These are phyloP conservation scores for Onthophagus taurus DNA, from an alignment of 1,140 invertebrate genomes.

Conservation along the genomic window DNA sequence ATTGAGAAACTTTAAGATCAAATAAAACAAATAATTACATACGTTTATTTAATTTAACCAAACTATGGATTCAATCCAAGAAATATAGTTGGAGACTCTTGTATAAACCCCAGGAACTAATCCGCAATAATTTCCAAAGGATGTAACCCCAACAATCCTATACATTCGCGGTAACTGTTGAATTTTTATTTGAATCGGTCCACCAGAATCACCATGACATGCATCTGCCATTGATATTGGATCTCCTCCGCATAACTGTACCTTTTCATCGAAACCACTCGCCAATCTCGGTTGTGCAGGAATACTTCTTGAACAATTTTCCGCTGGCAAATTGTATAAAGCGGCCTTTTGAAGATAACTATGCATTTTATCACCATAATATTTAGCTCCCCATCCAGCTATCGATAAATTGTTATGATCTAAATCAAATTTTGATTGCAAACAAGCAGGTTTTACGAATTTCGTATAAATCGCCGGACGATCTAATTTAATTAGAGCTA, in stretches of 20 bases:
- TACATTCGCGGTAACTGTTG: constrained; percentile 15
- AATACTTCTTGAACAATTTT: constrained; percentile 17
- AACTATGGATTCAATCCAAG: constrained; percentile 55
- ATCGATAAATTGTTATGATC: constrained; percentile 7
- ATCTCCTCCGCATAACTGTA: constrained; percentile 60
- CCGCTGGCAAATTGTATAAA: constrained; percentile 31
- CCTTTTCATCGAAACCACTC: constrained; percentile 39
- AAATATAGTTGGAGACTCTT: constrained; percentile 48
- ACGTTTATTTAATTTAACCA: constrained; percentile 43
- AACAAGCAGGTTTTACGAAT: constrained; percentile 40
- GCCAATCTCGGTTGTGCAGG: constrained; percentile 34
- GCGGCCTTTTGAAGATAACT: constrained; percentile 43
- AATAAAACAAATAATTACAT: too few species aligned
- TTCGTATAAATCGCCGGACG: constrained; percentile 31
- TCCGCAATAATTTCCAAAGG: constrained; percentile 1
- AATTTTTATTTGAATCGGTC: constrained; percentile 46
- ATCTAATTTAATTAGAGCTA: constrained; percentile 41
- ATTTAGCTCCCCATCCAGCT: constrained; percentile 44
- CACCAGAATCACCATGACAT: constrained; percentile 64
- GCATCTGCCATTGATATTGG: too few species aligned
- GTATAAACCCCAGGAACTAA: constrained; percentile 52
- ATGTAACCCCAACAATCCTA: constrained; percentile 1
- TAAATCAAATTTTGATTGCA: constrained; percentile 15
- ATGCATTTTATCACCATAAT: constrained; percentile 35
- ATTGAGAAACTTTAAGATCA: too few species aligned